A percentile compares a stretch with the other conserved stretches of the same genome.
Conservation (phyloP, 2,888 invertebrate species). For the Ectobius pallidus region DNA sequence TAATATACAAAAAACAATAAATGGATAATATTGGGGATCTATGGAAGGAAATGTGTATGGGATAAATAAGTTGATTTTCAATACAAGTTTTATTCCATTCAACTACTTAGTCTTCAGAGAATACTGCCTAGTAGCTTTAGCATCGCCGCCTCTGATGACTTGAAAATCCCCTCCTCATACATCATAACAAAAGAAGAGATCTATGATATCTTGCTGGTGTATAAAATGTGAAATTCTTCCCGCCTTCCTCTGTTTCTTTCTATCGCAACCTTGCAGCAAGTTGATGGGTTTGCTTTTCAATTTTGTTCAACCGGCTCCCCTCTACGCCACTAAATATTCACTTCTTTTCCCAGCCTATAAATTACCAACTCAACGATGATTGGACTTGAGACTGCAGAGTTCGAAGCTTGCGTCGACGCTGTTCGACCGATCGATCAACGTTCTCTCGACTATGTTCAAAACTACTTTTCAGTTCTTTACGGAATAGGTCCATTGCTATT, state of each 20-base stretch:
- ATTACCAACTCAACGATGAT: conserved; percentile 31
- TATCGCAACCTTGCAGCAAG: conserved; percentile 3
- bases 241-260: background rate
- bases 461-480: background rate
- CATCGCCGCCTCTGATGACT: background rate
- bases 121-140: background rate
- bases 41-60: too few species aligned
- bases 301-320: background rate
- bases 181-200: background rate
- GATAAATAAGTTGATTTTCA: too few species aligned
- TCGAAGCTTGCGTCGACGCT: background rate
- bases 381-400: conserved; percentile 19
- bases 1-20: too few species aligned
- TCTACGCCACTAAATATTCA: conserved; percentile 21
- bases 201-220: background rate
- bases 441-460: background rate
- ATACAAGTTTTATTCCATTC: too few species aligned
- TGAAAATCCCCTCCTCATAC: background rate
- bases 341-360: conserved; percentile 25
- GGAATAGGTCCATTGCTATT: conserved; percentile 5
- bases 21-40: too few species aligned
- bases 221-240: conserved; percentile 2
- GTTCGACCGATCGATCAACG: conserved; percentile 18
- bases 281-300: conserved; percentile 32
- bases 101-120: background rate